A percentile compares a stretch with the other conserved stretches of the same genome.
phyloP scores from a whole-genome alignment of 1,140 invertebrate genomes.

The Thrips palmi region DNA sequence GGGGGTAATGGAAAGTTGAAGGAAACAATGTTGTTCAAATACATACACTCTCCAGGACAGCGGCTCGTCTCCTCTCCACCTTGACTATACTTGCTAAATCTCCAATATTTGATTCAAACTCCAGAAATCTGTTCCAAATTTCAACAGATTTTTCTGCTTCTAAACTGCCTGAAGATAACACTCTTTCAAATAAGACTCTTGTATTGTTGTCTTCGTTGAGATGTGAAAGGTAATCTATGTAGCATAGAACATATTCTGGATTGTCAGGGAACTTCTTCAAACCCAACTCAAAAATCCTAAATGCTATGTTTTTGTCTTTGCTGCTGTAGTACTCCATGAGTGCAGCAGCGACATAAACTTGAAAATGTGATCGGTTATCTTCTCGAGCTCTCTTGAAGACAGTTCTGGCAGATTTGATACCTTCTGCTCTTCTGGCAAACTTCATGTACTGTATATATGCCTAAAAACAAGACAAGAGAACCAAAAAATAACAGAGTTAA shows the following conservation, averaged over 20 bases:
- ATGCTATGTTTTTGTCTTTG: conserved; percentile 97
- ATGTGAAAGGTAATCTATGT: conserved; percentile 95
- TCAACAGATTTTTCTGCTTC: conserved; percentile 87
- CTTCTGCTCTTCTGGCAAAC: conserved; percentile 89
- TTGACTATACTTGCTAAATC: conserved; percentile 96
- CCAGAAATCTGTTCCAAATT: conserved; percentile 95
- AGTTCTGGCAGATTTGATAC: conserved; percentile 85
- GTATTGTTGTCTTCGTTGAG: conserved; percentile 99
- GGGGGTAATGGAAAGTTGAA: too few relatives aligned
- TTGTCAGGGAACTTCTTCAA: conserved; percentile 90
- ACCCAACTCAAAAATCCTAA: conserved; percentile 94
- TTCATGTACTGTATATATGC: conserved; percentile 99
- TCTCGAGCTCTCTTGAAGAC: conserved; percentile 93
- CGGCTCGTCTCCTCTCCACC: conserved; percentile 83
- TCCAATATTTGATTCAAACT: conserved; percentile 97
- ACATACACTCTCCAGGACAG: conserved; percentile 73
- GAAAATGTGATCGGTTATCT: conserved; percentile 39
- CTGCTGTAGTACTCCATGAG: conserved; percentile 99
- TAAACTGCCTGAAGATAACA: conserved; percentile 83
- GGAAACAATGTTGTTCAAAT: neutral
- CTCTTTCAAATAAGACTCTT: conserved; percentile 88
- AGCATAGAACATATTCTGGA: conserved; percentile 86
- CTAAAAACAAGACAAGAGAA: conserved; percentile 26
- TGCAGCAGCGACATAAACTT: conserved; percentile 85
- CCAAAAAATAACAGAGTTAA: conserved; percentile 1